Evolutionary conservation across 2,113 vertebrate genomes (phyloP).

Genomic region (Bungarus multicinctus): DNA sequence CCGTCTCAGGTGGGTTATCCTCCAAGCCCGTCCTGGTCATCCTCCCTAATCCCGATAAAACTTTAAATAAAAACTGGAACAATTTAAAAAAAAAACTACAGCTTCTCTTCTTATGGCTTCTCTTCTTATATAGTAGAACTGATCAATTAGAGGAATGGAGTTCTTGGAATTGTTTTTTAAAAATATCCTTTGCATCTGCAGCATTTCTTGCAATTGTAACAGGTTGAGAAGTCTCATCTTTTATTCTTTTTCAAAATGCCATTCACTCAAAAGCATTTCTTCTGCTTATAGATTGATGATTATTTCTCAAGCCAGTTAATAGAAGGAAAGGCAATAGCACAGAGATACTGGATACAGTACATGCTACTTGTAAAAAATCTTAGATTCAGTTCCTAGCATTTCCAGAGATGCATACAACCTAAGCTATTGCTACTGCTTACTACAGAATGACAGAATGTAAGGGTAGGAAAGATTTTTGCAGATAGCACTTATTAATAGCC

Average conservation of each 20-base stretch:
- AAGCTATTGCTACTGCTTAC: background rate
- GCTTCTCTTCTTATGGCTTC: too few species aligned
- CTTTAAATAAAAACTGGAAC: too few species aligned
- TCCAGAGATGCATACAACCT: background rate
- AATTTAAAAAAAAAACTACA: too few species aligned
- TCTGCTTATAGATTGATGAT: background rate
- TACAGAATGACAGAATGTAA: background rate
- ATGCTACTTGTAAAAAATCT: background rate
- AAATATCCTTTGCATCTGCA: background rate
- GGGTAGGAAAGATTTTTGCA: background rate
- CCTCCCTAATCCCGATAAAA: too few species aligned
- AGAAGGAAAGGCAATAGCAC: background rate
- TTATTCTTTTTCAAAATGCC: background rate
- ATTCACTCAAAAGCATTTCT: background rate
- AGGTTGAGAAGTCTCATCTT: background rate
- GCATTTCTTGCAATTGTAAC: background rate
- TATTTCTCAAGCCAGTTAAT: background rate
- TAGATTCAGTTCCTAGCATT: background rate
- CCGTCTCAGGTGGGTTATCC: too few species aligned
- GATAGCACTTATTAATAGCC: background rate
- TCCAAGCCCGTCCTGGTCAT: too few species aligned
- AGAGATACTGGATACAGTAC: too few species aligned
- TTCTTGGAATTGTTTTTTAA: background rate
- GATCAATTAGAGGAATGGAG: constrained; percentile 14
- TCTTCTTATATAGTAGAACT: background rate